Conservation (phyloP, 1,140 invertebrate species). For the Telenomus remus region DNA sequence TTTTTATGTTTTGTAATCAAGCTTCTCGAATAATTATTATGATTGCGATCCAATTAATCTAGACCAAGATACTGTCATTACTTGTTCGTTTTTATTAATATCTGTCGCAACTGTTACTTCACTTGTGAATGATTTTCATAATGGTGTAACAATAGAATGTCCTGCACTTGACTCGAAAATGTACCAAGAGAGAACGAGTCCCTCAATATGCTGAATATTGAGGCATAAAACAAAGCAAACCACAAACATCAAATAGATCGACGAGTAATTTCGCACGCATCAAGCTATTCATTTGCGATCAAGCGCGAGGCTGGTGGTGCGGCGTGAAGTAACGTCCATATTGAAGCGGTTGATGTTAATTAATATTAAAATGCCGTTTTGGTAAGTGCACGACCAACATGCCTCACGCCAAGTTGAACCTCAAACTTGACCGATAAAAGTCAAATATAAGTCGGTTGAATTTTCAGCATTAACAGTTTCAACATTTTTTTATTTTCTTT, state of each 20-base stretch:
- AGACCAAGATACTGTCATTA: too few species aligned
- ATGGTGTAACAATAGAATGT: conserved; percentile 59
- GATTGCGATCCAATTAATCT: too few species aligned
- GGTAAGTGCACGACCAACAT: conserved; percentile 15
- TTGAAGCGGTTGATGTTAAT: conserved; percentile 35
- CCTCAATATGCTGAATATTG: conserved; percentile 6
- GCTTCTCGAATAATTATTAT: too few species aligned
- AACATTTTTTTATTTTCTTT: too few species aligned
- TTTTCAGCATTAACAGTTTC: too few species aligned
- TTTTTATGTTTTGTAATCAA: too few species aligned
- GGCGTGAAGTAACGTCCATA: conserved; percentile 9
- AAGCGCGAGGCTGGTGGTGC: neutral
- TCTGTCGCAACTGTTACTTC: conserved; percentile 17
- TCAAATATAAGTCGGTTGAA: too few species aligned
- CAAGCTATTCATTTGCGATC: conserved; percentile 22
- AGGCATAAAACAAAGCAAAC: conserved; percentile 40
- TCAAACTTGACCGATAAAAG: too few species aligned
- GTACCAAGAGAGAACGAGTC: conserved; percentile 30
- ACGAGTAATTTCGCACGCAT: conserved; percentile 12
- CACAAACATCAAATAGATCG: conserved; percentile 44
- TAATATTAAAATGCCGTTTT: conserved; percentile 42
- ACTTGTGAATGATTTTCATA: conserved; percentile 62
- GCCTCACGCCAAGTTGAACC: conserved; percentile 24
- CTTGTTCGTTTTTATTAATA: too few species aligned
- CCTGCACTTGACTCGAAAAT: conserved; percentile 63